Evolutionary conservation across 2,888 invertebrate genomes (phyloP).

Genomic region (Zaprionus obscuricornis): DNA sequence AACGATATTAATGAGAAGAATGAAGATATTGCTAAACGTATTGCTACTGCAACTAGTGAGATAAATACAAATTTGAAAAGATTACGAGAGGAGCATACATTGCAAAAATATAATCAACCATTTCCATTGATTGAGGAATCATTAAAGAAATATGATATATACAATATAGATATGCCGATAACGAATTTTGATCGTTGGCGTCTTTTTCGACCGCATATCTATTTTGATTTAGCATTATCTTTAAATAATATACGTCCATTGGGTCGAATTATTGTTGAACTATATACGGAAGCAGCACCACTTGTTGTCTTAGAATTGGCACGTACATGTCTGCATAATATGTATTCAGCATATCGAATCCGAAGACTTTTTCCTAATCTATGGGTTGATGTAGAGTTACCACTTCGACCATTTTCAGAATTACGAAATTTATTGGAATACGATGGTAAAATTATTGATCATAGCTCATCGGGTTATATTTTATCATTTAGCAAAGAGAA

Average conservation of each 20-base stretch:
- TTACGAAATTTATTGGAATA: slow-evolving; percentile 52
- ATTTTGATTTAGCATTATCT: slow-evolving; percentile 60
- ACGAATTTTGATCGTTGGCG: slow-evolving; percentile 36
- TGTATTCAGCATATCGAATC: too few relatives aligned
- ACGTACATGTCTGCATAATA: slow-evolving; percentile 43
- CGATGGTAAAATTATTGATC: slow-evolving; percentile 58
- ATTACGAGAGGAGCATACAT: too few relatives aligned
- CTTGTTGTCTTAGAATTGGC: slow-evolving; percentile 63
- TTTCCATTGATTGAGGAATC: slow-evolving; percentile 17
- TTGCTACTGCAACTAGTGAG: slow-evolving; percentile 32
- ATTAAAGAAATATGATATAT: slow-evolving; percentile 46
- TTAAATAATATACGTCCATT: slow-evolving; percentile 56
- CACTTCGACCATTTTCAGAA: slow-evolving; percentile 9
- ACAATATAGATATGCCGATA: slow-evolving; percentile 38
- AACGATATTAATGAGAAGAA: slow-evolving; percentile 32
- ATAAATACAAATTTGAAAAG: slow-evolving; percentile 46
- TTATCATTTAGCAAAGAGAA: slow-evolving; percentile 59
- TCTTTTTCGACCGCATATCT: slow-evolving; percentile 68
- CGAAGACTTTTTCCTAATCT: slow-evolving; percentile 67
- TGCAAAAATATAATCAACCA: not conserved
- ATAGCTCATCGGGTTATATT: slow-evolving; percentile 58
- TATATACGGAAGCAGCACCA: slow-evolving; percentile 73
- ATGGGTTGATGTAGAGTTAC: slow-evolving; percentile 65
- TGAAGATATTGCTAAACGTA: not conserved
- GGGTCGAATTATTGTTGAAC: slow-evolving; percentile 66